Evolutionary conservation across 2,113 vertebrate genomes (phyloP).

Genomic region (Corythornis cristatus): DNA sequence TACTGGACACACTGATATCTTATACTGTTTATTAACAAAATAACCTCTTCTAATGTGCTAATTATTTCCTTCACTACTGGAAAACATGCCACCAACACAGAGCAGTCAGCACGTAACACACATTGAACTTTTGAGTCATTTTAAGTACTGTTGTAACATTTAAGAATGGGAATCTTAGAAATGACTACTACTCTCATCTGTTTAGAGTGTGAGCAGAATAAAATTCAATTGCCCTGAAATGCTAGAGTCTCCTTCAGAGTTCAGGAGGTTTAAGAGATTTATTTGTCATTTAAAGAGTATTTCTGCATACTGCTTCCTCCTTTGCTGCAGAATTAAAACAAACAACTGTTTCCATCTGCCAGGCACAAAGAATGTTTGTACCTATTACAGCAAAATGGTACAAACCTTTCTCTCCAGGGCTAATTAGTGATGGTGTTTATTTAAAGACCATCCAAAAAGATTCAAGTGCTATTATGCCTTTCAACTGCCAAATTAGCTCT

Average conservation of each 20-base stretch:
- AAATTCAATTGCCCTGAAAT: not conserved
- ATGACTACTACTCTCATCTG: not conserved
- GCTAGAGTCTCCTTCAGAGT: not conserved
- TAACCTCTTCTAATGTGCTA: not conserved
- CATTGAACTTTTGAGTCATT: not conserved
- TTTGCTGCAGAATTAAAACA: not conserved
- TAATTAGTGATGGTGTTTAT: not conserved
- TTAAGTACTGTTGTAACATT: not conserved
- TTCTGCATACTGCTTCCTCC: not conserved
- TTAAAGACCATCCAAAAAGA: not conserved
- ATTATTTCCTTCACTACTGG: constrained; percentile 8
- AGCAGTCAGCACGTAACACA: not conserved
- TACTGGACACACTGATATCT: not conserved
- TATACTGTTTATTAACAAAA: not conserved
- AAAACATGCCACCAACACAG: not conserved
- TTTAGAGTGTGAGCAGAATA: not conserved
- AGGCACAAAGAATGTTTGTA: not conserved
- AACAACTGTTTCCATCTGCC: not conserved
- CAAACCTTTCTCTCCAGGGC: not conserved
- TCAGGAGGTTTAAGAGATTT: not conserved
- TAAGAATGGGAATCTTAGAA: not conserved
- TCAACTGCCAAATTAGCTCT: not conserved
- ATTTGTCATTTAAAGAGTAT: not conserved
- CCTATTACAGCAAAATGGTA: not conserved
- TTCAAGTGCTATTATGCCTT: not conserved